phyloP scores from a whole-genome alignment of 1,140 invertebrate genomes.

The Goniozus legneri region DNA sequence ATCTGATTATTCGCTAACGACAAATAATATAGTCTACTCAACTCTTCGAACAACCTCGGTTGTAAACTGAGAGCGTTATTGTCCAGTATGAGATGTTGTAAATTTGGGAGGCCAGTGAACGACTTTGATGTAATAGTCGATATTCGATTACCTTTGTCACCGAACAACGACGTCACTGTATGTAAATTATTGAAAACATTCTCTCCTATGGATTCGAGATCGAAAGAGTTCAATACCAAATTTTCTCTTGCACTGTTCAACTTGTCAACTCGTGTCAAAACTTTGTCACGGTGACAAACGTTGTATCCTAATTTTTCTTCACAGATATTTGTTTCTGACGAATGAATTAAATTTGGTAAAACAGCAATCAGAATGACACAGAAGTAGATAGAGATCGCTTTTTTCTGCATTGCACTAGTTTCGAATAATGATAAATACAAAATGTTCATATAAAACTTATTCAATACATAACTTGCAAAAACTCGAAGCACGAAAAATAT shows the following conservation, averaged over 20 bases:
- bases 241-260: too few species aligned
- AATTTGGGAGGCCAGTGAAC: constrained; percentile 16
- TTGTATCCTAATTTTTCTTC: neutral
- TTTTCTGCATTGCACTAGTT: too few species aligned
- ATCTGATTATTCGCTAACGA: constrained; percentile 19
- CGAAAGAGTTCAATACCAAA: constrained; percentile 10
- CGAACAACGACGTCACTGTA: constrained; percentile 1
- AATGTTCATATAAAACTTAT: too few species aligned
- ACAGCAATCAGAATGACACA: too few species aligned
- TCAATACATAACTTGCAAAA: too few species aligned
- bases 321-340: too few species aligned
- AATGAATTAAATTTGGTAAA: too few species aligned
- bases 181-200: constrained; percentile 21
- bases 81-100: constrained; percentile 15
- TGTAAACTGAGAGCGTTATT: constrained; percentile 13
- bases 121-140: constrained; percentile 10
- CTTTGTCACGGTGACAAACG: constrained; percentile 13
- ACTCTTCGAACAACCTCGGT: constrained; percentile 17
- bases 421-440: too few species aligned
- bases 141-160: constrained; percentile 19
- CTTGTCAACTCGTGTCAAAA: constrained; percentile 10
- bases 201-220: constrained; percentile 15
- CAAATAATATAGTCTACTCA: constrained; percentile 9
- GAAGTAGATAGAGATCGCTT: too few species aligned
- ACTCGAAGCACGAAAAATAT: too few species aligned